A percentile compares a stretch with the other conserved stretches of the same genome.
These are phyloP conservation scores for Pelobates fuscus DNA, from an alignment of 2,113 vertebrate species.

Conservation along the genomic window DNA sequence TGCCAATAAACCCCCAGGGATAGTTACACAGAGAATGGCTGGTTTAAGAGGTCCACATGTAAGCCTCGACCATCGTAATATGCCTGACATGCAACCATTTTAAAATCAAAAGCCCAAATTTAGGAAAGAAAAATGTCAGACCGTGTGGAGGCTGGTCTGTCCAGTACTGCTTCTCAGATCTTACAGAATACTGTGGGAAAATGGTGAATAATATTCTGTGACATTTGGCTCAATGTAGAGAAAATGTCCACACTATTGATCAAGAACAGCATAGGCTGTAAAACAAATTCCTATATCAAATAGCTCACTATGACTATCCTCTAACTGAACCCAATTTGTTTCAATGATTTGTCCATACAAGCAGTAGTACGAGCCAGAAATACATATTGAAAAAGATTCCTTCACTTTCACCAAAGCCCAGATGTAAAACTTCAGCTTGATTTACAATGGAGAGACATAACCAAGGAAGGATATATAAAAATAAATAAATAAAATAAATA, in stretches of 20 bases:
- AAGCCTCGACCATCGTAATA: too few species aligned
- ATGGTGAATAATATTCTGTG: slow-evolving; percentile 6
- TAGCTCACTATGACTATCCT: slow-evolving; percentile 33
- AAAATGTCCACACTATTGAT: slow-evolving; percentile 26
- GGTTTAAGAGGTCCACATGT: too few species aligned
- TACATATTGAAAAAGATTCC: slow-evolving; percentile 27
- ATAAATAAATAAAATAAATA: background rate
- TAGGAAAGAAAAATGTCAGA: too few species aligned
- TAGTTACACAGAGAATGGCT: background rate
- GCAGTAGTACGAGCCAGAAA: slow-evolving; percentile 29
- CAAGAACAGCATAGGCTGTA: slow-evolving; percentile 12
- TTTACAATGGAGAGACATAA: slow-evolving; percentile 13
- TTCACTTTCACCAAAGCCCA: slow-evolving; percentile 14
- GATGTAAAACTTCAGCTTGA: slow-evolving; percentile 35
- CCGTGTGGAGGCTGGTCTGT: too few species aligned
- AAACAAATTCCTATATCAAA: slow-evolving; percentile 25
- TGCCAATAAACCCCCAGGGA: background rate
- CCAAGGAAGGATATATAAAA: background rate
- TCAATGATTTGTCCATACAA: slow-evolving; percentile 22
- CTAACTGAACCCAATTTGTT: slow-evolving; percentile 28
- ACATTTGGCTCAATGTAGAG: slow-evolving; percentile 22
- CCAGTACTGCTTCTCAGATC: too few species aligned
- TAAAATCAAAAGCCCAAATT: too few species aligned
- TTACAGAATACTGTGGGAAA: slow-evolving; percentile 17
- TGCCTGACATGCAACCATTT: too few species aligned